Evolutionary conservation across 64 coral and sea anemone species (phyloP).

Genomic region (Porites lutea): DNA sequence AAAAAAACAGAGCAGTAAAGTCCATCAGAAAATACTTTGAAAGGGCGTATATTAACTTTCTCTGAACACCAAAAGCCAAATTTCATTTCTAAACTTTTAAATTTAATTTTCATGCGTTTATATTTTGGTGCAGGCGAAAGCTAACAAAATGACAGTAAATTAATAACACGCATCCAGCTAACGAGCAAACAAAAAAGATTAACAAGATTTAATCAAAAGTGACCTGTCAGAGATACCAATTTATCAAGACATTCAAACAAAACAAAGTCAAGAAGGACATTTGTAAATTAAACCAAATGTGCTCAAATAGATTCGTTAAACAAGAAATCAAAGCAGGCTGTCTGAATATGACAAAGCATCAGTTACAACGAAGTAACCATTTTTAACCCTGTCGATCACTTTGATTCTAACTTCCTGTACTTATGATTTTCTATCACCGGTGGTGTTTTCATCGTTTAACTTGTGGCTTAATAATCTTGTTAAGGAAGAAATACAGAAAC

Average conservation of each 20-base stretch:
- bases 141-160: not conserved
- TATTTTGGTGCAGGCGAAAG: not conserved
- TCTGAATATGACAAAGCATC: conserved; percentile 14
- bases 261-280: not conserved
- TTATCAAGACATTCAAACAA: conserved; percentile 3
- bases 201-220: conserved; percentile 23
- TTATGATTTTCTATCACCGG: conserved; percentile 6
- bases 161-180: not conserved
- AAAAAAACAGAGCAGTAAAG: too few relatives aligned
- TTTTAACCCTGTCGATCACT: not conserved
- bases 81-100: not conserved
- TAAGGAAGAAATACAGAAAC: too few relatives aligned
- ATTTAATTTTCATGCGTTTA: not conserved
- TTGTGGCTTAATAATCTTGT: not conserved
- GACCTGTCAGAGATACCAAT: not conserved
- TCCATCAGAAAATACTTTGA: too few relatives aligned
- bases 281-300: conserved; percentile 27
- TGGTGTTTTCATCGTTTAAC: not conserved
- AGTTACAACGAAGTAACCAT: conserved; percentile 24
- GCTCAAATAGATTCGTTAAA: conserved; percentile 41
- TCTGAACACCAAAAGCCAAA: too few relatives aligned
- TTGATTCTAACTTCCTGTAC: not conserved
- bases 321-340: conserved; percentile 25
- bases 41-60: too few relatives aligned
- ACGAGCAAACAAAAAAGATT: not conserved